A percentile compares a stretch with the other conserved stretches of the same genome.
phyloP scores from a whole-genome alignment of 2,113 vertebrate species.

The Cervus canadensis region DNA sequence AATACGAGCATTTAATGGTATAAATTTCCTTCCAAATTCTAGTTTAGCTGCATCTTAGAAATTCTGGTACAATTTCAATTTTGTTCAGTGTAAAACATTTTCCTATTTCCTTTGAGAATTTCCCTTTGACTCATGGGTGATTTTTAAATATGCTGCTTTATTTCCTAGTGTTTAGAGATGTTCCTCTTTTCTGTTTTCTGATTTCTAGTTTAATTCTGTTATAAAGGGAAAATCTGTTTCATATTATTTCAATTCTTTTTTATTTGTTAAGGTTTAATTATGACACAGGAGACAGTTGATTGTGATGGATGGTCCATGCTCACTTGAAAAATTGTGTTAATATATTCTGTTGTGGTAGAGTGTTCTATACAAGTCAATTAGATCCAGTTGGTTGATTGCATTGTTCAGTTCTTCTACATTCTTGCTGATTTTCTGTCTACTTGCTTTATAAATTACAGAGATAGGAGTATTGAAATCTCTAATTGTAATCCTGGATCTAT shows the following conservation, averaged over 20 bases:
- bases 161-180: background rate
- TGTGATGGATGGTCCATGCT: background rate
- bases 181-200: background rate
- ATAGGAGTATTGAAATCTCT: background rate
- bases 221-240: background rate
- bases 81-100: background rate
- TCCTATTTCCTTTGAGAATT: background rate
- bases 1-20: background rate
- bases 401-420: background rate
- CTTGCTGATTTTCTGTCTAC: background rate
- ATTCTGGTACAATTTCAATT: background rate
- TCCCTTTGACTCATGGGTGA: background rate
- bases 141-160: background rate
- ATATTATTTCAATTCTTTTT: background rate
- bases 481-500: background rate
- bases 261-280: background rate
- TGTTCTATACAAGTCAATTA: background rate
- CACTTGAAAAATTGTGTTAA: background rate
- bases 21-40: background rate
- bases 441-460: background rate
- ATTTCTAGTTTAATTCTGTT: background rate
- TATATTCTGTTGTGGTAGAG: background rate
- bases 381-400: background rate
- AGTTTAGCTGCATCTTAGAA: background rate
- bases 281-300: background rate